Evolutionary conservation across 1,140 invertebrate genomes (phyloP).

Genomic region (Zaprionus ghesquierei): DNA sequence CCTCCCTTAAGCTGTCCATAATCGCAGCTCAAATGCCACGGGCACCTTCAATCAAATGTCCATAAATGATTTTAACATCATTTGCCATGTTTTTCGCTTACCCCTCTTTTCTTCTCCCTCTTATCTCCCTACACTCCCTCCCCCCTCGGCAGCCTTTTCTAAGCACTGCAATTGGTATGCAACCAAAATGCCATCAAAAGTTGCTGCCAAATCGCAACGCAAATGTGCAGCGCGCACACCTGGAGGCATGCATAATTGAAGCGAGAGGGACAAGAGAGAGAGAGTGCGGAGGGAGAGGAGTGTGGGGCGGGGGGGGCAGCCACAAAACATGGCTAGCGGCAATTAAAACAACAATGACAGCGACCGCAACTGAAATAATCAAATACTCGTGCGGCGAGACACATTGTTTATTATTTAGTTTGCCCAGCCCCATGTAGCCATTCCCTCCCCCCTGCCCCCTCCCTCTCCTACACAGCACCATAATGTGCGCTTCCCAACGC

Average conservation of each 20-base stretch:
- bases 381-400: conserved; percentile 11
- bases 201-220: neutral
- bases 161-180: neutral
- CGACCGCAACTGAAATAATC: conserved; percentile 33
- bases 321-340: conserved; percentile 2
- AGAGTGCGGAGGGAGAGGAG: neutral
- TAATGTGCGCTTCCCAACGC: neutral
- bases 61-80: neutral
- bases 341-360: conserved; percentile 33
- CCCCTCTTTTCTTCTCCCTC: neutral
- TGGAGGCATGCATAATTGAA: conserved; percentile 12
- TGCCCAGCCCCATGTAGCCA: neutral
- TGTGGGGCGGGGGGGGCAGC: neutral
- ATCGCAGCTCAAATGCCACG: neutral
- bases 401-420: conserved; percentile 17
- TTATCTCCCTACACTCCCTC: neutral
- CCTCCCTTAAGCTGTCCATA: neutral
- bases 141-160: too few species aligned
- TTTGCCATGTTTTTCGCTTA: neutral
- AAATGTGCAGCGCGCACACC: neutral
- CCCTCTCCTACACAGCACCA: neutral
- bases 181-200: neutral
- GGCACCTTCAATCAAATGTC: neutral
- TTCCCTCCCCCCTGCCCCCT: neutral
- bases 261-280: neutral